Conservation (phyloP, 2,113 vertebrate genomes). For the Leiothrix lutea region DNA sequence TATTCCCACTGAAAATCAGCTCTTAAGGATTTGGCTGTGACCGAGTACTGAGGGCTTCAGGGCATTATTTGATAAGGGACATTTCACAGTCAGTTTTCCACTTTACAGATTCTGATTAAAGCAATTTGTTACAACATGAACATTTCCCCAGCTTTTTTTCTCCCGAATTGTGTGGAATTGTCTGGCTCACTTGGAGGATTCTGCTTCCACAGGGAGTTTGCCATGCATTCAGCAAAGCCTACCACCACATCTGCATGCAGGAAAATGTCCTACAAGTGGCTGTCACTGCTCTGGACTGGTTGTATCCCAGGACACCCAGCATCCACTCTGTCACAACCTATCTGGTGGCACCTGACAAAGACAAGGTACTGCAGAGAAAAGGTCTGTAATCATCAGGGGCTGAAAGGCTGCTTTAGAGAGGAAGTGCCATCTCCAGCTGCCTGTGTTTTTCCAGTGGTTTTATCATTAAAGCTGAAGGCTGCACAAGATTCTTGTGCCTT, state of each 20-base stretch:
- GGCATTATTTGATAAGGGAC: not conserved
- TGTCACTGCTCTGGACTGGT: conserved; percentile 69
- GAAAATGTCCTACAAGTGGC: conserved; percentile 67
- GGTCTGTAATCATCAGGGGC: not conserved
- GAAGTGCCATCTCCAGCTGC: not conserved
- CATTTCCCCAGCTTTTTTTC: not conserved
- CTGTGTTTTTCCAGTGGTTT: not conserved
- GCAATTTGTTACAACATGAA: not conserved
- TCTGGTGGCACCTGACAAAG: conserved; percentile 58
- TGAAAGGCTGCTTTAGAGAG: not conserved
- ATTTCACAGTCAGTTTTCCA: not conserved
- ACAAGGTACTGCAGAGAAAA: conserved; percentile 51
- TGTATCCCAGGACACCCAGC: conserved; percentile 16
- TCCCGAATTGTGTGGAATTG: not conserved
- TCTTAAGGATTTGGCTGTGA: not conserved
- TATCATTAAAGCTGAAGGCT: not conserved
- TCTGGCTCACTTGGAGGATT: not conserved
- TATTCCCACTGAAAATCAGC: not conserved
- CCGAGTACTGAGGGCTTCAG: not conserved
- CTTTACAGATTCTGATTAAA: not conserved
- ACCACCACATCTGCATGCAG: conserved; percentile 62
- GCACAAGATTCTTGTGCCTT: not conserved
- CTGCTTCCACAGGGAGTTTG: conserved; percentile 71
- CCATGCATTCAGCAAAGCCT: conserved; percentile 73
- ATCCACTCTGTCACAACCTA: conserved; percentile 44